Conservation (phyloP, 2,797 vertebrate species). For the Danio albolineatus region DNA sequence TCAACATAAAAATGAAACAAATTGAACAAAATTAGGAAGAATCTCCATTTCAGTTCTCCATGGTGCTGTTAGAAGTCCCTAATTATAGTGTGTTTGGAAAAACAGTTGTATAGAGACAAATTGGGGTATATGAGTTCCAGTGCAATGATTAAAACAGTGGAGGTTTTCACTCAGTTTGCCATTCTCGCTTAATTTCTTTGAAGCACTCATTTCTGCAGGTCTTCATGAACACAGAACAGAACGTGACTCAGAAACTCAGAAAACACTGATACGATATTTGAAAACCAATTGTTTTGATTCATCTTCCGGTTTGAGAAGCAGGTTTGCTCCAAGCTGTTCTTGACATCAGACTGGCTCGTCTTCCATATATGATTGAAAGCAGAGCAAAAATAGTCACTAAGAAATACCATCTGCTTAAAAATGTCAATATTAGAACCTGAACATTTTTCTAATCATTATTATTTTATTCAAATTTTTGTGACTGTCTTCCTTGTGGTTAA, state of each 20-base stretch:
- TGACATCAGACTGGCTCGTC: conserved; percentile 22
- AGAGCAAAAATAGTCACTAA: neutral
- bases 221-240: neutral
- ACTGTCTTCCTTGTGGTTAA: neutral
- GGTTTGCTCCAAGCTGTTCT: conserved; percentile 19
- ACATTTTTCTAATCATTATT: neutral
- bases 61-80: neutral
- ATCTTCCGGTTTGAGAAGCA: conserved; percentile 17
- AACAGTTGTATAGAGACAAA: neutral
- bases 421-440: neutral
- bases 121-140: neutral
- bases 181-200: neutral
- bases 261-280: conserved; percentile 5
- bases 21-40: neutral
- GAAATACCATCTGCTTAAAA: neutral
- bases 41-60: neutral
- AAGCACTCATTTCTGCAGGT: neutral
- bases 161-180: neutral
- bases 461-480: neutral
- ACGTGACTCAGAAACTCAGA: neutral
- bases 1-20: no score
- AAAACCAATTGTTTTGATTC: conserved; percentile 9
- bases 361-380: conserved; percentile 16
- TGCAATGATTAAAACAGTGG: neutral
- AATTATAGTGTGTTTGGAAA: neutral